Evolutionary conservation across 2,797 vertebrate species (phyloP).

Genomic region (Eulemur coronatus): DNA sequence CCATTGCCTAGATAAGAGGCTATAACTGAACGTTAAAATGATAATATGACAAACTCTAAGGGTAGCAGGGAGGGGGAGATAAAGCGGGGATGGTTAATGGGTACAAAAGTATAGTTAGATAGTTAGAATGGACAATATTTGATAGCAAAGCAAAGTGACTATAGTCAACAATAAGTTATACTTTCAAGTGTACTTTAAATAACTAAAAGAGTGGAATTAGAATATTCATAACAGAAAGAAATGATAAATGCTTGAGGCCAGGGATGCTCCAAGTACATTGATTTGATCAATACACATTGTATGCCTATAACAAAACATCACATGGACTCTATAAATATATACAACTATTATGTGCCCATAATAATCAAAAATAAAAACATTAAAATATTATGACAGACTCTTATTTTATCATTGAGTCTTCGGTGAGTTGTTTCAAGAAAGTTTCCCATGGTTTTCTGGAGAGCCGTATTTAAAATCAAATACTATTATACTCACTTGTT

Average conservation of each 20-base stretch:
- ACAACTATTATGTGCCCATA: neutral
- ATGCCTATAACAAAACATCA: neutral
- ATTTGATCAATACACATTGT: neutral
- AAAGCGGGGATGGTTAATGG: neutral
- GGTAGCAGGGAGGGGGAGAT: neutral
- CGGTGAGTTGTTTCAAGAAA: neutral
- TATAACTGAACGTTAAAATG: neutral
- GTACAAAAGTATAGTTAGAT: neutral
- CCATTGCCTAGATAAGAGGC: neutral
- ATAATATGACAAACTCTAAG: neutral
- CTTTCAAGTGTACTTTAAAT: neutral
- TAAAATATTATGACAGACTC: neutral
- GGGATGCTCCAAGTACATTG: neutral
- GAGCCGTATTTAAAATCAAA: neutral
- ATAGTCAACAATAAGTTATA: neutral
- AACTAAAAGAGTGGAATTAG: neutral
- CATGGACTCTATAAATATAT: neutral
- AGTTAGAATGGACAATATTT: neutral
- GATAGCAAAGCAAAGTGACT: neutral
- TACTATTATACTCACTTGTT: neutral
- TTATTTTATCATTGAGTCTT: neutral
- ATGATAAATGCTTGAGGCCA: neutral
- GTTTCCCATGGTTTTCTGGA: neutral
- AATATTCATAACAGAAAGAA: neutral
- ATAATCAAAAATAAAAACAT: neutral